Base-by-base conservation (phyloP, 2,797 vertebrate species). In the Chaetodon trifasciatus region DNA sequence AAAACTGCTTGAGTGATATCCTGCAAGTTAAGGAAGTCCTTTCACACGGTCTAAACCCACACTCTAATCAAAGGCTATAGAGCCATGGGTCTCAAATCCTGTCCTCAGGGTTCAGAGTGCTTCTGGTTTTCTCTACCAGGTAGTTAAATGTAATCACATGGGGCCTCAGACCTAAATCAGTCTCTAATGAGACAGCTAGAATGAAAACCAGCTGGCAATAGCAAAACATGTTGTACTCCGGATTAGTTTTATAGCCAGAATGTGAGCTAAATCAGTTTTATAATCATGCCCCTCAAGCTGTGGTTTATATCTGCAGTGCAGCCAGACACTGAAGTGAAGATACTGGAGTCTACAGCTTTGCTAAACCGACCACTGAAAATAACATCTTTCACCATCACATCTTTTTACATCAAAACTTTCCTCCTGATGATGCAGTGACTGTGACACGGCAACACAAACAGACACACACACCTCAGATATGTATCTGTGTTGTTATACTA, bases 71-170 rank as follows among this genome's bases (percentile, higher is more conserved):
- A 66, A 53, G 35, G 1, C 35, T 5, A 21, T 10, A 40, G 24
- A 50, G 37, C 39, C 16, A 6, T 49, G 39, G 23, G 28, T 70
- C 56, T 62, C 8, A 56, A 3, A 46, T 55, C 49, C 6, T 70
- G 9, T 56, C n/a, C 32, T 56, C 1, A 10, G 23, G 2, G 3
- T 23, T 61, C 47, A 40, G n/a, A 21, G 39, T 2, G 53, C 62
- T 56, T 70, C 72, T 79, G 57, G 52, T 75, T 77, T 63, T 78
- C 42, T 75, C 28, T 44, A 52, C 58, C 21, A 23, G 40, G 40
- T 62, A 50, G 39, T 86, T 82, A 71, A 71, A 68, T 52, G 46
- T 64, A 84, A 50, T 60, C 64, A 74, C 53, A 52, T 46, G n/a
- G 6, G 44, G 32, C 61, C 28, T 60, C 66, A 60, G 50, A 67